Conservation (phyloP, 2,113 vertebrate genomes). For the Rynchops niger region DNA sequence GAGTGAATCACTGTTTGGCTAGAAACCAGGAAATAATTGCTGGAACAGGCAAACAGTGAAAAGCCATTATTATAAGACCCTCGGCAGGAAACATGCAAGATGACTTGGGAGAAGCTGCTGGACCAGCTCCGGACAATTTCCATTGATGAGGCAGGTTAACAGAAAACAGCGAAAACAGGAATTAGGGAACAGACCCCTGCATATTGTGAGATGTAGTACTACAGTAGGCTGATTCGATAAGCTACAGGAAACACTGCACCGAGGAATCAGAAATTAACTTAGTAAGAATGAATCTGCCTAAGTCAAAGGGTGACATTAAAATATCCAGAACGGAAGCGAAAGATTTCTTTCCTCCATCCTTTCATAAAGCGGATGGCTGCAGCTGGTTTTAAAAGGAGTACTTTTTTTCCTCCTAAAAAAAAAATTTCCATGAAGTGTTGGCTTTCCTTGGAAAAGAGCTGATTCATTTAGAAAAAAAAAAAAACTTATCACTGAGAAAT, state of each 20-base stretch:
- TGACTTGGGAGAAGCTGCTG: slow-evolving; percentile 35
- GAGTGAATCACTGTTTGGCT: slow-evolving; percentile 53
- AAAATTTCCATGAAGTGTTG: neutral
- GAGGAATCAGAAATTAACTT: neutral
- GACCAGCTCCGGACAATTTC: neutral
- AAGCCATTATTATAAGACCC: slow-evolving; percentile 30
- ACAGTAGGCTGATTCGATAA: neutral
- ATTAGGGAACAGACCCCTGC: neutral
- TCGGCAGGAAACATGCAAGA: slow-evolving; percentile 28
- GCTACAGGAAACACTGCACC: neutral
- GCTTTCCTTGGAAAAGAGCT: neutral
- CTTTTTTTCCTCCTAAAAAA: neutral
- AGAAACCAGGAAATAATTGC: slow-evolving; percentile 57
- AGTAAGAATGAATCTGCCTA: neutral
- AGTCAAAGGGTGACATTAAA: neutral
- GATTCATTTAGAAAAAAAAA: neutral
- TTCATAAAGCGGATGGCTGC: neutral
- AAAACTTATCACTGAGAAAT: neutral
- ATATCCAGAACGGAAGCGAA: neutral
- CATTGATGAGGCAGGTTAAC: neutral
- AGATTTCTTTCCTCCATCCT: neutral
- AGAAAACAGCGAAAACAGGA: neutral
- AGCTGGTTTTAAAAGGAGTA: neutral
- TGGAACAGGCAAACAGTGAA: slow-evolving; percentile 43
- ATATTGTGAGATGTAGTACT: neutral